A percentile compares a stretch with the other conserved stretches of the same genome.
Evolutionary conservation across 2,797 vertebrate genomes (phyloP).

Genomic region (Xyrichtys novacula): DNA sequence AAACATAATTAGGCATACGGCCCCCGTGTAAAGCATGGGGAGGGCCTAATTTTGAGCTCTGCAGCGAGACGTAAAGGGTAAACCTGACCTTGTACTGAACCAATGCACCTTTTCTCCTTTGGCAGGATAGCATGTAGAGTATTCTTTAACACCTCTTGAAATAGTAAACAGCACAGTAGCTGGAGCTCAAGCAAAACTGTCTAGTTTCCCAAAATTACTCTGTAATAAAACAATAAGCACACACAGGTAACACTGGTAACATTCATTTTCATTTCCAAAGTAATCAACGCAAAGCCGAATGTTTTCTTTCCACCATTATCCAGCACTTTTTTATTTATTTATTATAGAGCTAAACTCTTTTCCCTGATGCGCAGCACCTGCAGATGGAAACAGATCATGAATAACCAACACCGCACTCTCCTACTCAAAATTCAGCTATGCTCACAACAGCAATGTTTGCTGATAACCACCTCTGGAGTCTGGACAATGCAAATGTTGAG

Average conservation of each 20-base stretch:
- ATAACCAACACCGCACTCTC: not conserved
- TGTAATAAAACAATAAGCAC: not conserved
- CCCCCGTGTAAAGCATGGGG: not conserved
- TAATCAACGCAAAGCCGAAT: not conserved
- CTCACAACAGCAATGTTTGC: no score
- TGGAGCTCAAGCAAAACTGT: not conserved
- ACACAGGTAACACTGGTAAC: not conserved
- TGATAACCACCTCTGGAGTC: no score
- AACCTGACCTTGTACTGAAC: not conserved
- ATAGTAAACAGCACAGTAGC: not conserved
- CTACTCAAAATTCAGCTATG: not conserved
- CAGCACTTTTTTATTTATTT: no score
- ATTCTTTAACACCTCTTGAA: not conserved
- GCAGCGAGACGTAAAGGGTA: not conserved
- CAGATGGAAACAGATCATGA: not conserved
- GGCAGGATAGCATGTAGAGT: not conserved
- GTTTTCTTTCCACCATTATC: not conserved
- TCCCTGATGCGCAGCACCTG: not conserved
- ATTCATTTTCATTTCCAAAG: no score
- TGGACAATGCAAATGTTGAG: no score
- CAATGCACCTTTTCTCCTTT: not conserved
- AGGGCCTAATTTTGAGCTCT: constrained; percentile 21
- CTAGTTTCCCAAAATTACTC: not conserved
- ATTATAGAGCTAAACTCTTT: not conserved
- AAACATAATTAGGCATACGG: not conserved